Evolutionary conservation across 1,140 invertebrate species (phyloP), one percentile per base, ranked within the genome.

Genomic region (Cyclargus thomasi): DNA sequence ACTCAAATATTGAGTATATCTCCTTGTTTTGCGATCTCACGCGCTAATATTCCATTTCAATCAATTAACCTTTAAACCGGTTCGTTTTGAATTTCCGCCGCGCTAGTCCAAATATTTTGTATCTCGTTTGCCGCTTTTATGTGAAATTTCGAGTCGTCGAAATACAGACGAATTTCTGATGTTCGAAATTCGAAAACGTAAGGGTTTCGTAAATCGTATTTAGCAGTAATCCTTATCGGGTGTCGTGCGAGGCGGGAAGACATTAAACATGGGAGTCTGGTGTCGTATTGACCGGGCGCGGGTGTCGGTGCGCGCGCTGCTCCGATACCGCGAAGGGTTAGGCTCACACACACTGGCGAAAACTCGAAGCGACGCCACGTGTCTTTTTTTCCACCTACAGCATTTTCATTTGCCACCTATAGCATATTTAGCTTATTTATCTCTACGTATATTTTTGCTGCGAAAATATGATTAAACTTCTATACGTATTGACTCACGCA

Each of bases 231-330:
- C 78, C 83, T 85, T 87, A 79, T 86, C 82, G 77, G 76, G 80
- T 80, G 83, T 86, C 81, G 83, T 73, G 78, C 85, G 80, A 79
- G 77, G 78, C 79, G 75, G 83, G 82, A 85, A 77, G 83, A 88
- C 82, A 88, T 88, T 87, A 88, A 87, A 88, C 83, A 86, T 86
- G 79, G 79, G 81, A 88, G 86, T 86, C 85, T 88, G 86, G 85
- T 81, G 80, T 80, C 72, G 78, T 88, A 90, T 90, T 86, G 88
- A 90, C 86, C 88, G 84, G 81, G 77, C 72, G 29, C 67, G 79
- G 62, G 75, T 88, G 79, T 62, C 75, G 88, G 86, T 85, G 86
- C 86, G 86, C 88, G 88, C 55, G 64, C 74, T 29, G 5, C 29
- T 4, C 74, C 62, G 68, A 69, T 66, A 71, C 73, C 74, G 68